Evolutionary conservation across 2,888 invertebrate species (phyloP), one percentile per base, ranked within the genome.

Genomic region (Flexamia atlantica): DNA sequence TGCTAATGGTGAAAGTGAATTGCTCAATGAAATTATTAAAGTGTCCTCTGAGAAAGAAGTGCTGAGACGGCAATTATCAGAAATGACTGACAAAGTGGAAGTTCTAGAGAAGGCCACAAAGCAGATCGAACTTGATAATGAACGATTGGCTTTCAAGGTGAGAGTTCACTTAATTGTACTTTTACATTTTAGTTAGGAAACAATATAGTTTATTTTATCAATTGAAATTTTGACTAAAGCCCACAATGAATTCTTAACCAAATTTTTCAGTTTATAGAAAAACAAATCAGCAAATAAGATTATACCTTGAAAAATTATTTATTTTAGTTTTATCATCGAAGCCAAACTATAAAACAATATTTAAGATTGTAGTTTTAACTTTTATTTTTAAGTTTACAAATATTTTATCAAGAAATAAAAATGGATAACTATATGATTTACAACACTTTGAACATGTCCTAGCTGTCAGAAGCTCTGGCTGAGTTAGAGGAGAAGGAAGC

Each of bases 91-190:
- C 79, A 88, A 90, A 70, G 87, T 90, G 30, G 87, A 88, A 30
- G 85, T 89, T 30, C 83, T 90, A 30, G 89, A 90, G 84, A 89
- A 89, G 85, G 88, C 89, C 1, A 89, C 89, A 9, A 85, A 89
- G 40, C 89, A 90, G 84, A 87, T 90, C 30, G 90, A 90, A 85
- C 87, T 89, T 17, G 90, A 90, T 83, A 90, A 90, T 87, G 90
- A 90, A 85, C 88, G 89, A 70, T 87, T 90, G 53, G 89, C 89
- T 1, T 90, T 88, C 82, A 90, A 90, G 88, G 90, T 90, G 85
- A 57, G 28, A 36, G 36, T 36, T 9, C 36, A 36, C 36, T 9
- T n/a, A n/a, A n/a, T n/a, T n/a, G n/a, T n/a, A n/a, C n/a, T n/a
- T n/a, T n/a, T n/a, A n/a, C n/a, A n/a, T n/a, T n/a, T n/a, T n/a